phyloP scores from a whole-genome alignment of 2,113 vertebrate genomes.

The Telmatochromis brichardi region DNA sequence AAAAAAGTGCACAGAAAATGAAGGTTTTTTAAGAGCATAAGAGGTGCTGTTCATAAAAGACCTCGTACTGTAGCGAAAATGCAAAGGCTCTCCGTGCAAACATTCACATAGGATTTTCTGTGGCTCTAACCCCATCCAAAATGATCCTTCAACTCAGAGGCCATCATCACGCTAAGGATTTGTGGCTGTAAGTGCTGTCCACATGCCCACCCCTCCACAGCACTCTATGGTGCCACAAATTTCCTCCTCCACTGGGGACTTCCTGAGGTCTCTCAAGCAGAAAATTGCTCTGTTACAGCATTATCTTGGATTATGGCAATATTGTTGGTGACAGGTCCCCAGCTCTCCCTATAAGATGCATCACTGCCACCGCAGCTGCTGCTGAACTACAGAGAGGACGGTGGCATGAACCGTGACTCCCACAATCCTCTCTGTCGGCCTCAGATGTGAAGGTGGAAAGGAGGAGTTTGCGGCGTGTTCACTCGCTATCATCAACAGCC shows the following conservation, averaged over 20 bases:
- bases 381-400: conserved; percentile 41
- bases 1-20: not conserved
- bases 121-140: conserved; percentile 58
- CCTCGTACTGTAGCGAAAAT: not conserved
- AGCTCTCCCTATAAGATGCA: conserved; percentile 65
- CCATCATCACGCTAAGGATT: conserved; percentile 65
- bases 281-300: conserved; percentile 78
- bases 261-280: conserved; percentile 73
- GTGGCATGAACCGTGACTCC: conserved; percentile 49
- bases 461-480: not conserved
- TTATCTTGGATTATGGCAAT: conserved; percentile 79
- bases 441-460: conserved; percentile 24
- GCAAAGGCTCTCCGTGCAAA: conserved; percentile 1
- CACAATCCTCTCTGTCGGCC: conserved; percentile 59
- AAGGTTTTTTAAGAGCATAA: not conserved
- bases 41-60: not conserved
- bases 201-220: conserved; percentile 68
- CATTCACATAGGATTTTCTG: conserved; percentile 45
- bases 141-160: conserved; percentile 68
- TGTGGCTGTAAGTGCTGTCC: conserved; percentile 68
- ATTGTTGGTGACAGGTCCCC: conserved; percentile 69
- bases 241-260: conserved; percentile 71
- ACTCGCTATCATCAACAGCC: conserved; percentile 7
- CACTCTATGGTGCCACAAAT: conserved; percentile 73
- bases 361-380: conserved; percentile 49